Base-by-base conservation (phyloP, 2,113 vertebrate genomes). In the Tetrao urogallus region DNA sequence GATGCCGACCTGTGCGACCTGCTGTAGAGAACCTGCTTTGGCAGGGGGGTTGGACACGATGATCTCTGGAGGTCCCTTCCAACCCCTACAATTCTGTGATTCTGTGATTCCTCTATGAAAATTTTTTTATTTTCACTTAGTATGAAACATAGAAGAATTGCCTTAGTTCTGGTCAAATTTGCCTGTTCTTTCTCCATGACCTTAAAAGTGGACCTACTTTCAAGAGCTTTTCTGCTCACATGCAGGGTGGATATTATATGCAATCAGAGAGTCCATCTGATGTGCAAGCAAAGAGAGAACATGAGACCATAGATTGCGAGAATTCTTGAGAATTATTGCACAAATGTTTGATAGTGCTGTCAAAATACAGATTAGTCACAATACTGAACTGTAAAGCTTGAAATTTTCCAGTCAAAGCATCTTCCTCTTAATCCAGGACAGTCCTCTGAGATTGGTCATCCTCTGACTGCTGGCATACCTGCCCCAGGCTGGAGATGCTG, bases 121-220 rank as follows among this genome's bases (percentile, higher is more conserved):
- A 61, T 72, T 82, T 72, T 47, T 48, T 30, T 71, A 65, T 63
- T 76, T 85, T 17, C 30, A 50, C 43, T 77, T 88, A 64, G 56
- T 90, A 48, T 56, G 69, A 96, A 92, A 90, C 71, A 38, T 25
- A 71, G 4, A 82, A 76, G 70, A 81, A 93, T 72, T 82, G 90
- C 58, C 27, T 47, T 60, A 71, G 66, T 42, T 61, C 56, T 72
- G 47, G 71, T 82, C 69, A 78, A 40, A 77, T 81, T 5, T 42
- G 63, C 61, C 60, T 66, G 56, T 34, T 87, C 50, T 79, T 77
- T 72, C 75, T 42, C 17, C 25, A 27, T 67, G 1, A 76, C 58
- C 74, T 64, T 66, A 94, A 75, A 80, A 83, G 52, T 15, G 5
- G 57, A 70, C 43, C 38, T 57, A 65, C 66, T 94, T 94, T 75